Base-by-base conservation (phyloP, 64 coral and sea anemone genomes). In the Actinia equina region DNA sequence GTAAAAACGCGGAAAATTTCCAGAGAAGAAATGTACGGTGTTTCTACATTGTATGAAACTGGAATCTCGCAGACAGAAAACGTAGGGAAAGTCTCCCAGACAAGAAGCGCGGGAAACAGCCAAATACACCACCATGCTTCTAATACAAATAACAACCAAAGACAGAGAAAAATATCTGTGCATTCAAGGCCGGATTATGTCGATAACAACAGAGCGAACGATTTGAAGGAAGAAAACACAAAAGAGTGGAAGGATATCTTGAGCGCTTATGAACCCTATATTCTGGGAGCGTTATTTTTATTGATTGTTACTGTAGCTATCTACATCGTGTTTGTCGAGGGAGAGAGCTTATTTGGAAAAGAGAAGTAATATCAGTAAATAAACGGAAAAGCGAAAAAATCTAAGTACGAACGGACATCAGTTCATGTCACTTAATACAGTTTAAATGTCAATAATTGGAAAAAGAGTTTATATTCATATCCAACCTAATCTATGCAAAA, bases 321-420 rank as follows among this genome's bases (percentile, higher is more conserved):
- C 11, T 90, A 90, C 20, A 90, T 90, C 57, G 82, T 90, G 1
- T 85, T 90, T 54, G 51, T 90, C 71, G 88, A 90, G 84, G 57
- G 88, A 22, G 80, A 90, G 44, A 90, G 88, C 77, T 90, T 90
- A 57, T 84, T 90, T 59, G 83, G 51, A 17, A 90, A 90, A 57
- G 60, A 83, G 18, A 69, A 71, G 81, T 43, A 22, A 57, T 46
- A 89, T 23, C 16, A 7, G 64, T 7, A 62, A 22, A 77, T 74
- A 77, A 53, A n/a, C 4, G 44, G 8, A 83, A 11, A 12, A 20
- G 26, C 6, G 23, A 23, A 6, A 53, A 26, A 82, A 52, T 3
- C 4, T 5, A 7, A 25, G 26, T 54, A 65, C 22, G n/a, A 74
- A 13, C 23, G 10, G 12, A 30, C 25, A n/a, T 5, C 26, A 25